Percentiles rank a stretch among this genome's conserved stretches.
These are phyloP conservation scores for Poeciliopsis infans DNA, from an alignment of 2,797 vertebrate species.

Conservation along the genomic window DNA sequence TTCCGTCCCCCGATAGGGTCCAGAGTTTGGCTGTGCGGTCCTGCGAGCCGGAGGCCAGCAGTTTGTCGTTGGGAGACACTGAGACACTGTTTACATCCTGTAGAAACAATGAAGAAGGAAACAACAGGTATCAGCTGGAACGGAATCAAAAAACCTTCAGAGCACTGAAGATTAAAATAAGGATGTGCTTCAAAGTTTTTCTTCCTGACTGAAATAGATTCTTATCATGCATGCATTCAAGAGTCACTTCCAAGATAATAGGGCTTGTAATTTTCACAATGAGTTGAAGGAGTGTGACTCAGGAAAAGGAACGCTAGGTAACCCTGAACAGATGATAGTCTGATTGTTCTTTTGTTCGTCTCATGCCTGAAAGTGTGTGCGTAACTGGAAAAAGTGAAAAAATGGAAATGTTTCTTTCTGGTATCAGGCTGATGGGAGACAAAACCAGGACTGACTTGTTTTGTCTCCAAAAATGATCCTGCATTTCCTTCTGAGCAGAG, in stretches of 20 bases:
- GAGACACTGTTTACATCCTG: slow-evolving; percentile 95
- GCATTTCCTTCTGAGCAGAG: slow-evolving; percentile 31
- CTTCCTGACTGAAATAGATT: background rate
- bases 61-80: slow-evolving; percentile 93
- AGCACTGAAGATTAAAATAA: background rate
- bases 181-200: background rate
- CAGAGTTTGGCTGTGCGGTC: slow-evolving; percentile 94
- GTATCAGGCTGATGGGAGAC: background rate
- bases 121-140: background rate
- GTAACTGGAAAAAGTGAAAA: background rate
- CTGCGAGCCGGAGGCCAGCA: slow-evolving; percentile 94
- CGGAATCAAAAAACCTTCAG: background rate
- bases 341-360: background rate
- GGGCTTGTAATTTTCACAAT: background rate
- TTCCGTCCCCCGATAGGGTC: slow-evolving; percentile 81
- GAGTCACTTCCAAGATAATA: background rate
- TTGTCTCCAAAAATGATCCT: background rate
- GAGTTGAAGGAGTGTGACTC: background rate
- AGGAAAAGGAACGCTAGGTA: background rate
- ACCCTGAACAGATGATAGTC: background rate
- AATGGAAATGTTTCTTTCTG: background rate
- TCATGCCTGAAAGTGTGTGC: background rate
- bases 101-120: background rate
- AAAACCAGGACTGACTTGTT: background rate
- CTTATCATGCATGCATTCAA: background rate